These are phyloP conservation scores for Gobiocypris rarus DNA, from an alignment of 2,113 vertebrate genomes.

Conservation along the genomic window DNA sequence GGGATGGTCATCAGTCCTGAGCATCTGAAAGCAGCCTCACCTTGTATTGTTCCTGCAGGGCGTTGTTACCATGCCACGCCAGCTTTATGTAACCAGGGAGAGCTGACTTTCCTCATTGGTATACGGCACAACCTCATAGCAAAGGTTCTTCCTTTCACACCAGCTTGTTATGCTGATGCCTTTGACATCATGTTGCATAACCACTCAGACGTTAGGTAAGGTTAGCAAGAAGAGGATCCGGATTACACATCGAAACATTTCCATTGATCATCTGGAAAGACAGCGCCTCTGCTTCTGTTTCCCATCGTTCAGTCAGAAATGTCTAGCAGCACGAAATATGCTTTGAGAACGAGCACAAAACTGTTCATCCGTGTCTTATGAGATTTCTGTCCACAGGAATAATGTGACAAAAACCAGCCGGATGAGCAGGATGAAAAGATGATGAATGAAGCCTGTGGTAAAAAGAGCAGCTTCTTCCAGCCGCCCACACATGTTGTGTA, in stretches of 20 bases:
- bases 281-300: neutral
- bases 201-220: neutral
- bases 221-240: neutral
- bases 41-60: conserved; percentile 40
- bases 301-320: neutral
- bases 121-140: neutral
- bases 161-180: conserved; percentile 3
- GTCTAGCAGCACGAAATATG: neutral
- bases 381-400: neutral
- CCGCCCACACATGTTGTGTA: conserved; percentile 11
- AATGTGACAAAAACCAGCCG: neutral
- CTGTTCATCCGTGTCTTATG: neutral
- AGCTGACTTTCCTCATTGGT: neutral
- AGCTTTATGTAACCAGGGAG: conserved; percentile 37
- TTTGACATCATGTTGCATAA: conserved; percentile 43
- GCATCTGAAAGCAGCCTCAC: conserved; percentile 27
- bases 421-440: conserved; percentile 6
- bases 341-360: neutral
- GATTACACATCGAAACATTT: too few species aligned
- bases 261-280: neutral
- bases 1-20: conserved; percentile 9
- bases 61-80: conserved; percentile 25
- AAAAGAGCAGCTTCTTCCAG: neutral
- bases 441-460: neutral
- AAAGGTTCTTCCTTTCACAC: conserved; percentile 17